A percentile compares a stretch with the other conserved stretches of the same genome.
Evolutionary conservation across 2,113 vertebrate genomes (phyloP).

Genomic region (Leptocoma aspasia): DNA sequence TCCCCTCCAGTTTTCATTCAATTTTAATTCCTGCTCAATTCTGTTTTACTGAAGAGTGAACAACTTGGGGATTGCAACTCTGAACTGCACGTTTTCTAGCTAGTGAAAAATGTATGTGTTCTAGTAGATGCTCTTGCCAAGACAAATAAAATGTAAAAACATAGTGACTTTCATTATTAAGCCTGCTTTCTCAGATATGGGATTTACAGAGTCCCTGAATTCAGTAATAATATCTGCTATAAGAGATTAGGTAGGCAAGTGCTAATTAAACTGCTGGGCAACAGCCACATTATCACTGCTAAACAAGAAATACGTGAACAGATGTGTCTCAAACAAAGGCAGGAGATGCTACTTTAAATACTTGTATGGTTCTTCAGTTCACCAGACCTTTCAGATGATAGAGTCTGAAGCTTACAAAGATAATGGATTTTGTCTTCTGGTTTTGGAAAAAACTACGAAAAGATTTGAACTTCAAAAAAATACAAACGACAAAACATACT

Average conservation of each 20-base stretch:
- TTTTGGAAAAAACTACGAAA: background rate
- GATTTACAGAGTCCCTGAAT: slow-evolving; percentile 41
- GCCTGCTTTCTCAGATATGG: background rate
- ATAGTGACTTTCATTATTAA: slow-evolving; percentile 39
- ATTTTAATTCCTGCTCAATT: slow-evolving; percentile 60
- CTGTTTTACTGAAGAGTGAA: slow-evolving; percentile 38
- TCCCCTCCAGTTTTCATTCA: slow-evolving; percentile 33
- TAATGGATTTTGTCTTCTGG: background rate
- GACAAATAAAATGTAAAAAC: slow-evolving; percentile 12
- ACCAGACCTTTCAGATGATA: background rate
- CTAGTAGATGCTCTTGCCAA: background rate
- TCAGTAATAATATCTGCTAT: slow-evolving; percentile 54
- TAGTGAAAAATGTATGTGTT: slow-evolving; percentile 33
- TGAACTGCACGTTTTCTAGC: slow-evolving; percentile 48
- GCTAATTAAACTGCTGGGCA: slow-evolving; percentile 64
- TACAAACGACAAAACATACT: background rate
- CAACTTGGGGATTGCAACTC: slow-evolving; percentile 35
- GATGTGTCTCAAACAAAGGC: background rate
- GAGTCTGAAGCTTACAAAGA: background rate
- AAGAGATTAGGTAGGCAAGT: slow-evolving; percentile 55
- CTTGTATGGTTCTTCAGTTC: background rate
- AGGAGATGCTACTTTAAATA: background rate
- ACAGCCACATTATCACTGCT: background rate
- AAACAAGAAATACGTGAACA: slow-evolving; percentile 3
- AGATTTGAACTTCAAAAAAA: background rate